A percentile compares a stretch with the other conserved stretches of the same genome.
Evolutionary conservation across 2,888 invertebrate species (phyloP).

Genomic region (Scaeva pyrastri): DNA sequence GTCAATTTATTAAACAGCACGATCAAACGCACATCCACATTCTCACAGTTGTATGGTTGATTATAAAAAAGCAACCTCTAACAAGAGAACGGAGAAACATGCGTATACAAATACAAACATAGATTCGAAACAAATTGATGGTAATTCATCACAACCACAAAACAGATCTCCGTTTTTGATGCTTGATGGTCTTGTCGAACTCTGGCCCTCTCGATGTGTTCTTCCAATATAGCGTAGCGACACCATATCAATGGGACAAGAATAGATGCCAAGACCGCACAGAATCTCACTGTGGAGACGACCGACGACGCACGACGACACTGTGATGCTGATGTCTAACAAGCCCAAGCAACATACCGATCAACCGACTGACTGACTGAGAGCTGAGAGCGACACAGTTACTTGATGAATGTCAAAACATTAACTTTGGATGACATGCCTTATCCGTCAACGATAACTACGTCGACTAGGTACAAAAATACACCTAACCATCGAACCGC

Average conservation of each 20-base stretch:
- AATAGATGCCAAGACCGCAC: conserved; percentile 65
- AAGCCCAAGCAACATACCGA: not conserved
- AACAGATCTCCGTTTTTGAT: conserved; percentile 26
- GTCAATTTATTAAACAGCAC: conserved; percentile 54
- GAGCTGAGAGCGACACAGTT: conserved; percentile 59
- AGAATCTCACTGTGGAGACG: too few relatives aligned
- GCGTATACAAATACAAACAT: conserved; percentile 17
- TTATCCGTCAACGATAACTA: conserved; percentile 81
- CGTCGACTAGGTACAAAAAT: not conserved
- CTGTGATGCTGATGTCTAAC: conserved; percentile 16
- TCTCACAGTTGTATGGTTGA: conserved; percentile 29
- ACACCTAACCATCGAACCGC: conserved; percentile 29
- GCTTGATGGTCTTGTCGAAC: conserved; percentile 68
- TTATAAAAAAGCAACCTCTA: conserved; percentile 43
- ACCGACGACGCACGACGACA: conserved; percentile 65
- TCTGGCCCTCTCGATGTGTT: conserved; percentile 55
- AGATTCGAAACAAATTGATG: conserved; percentile 73
- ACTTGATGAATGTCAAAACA: conserved; percentile 84
- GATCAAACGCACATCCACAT: conserved; percentile 63
- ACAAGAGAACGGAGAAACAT: not conserved
- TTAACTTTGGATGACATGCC: conserved; percentile 84
- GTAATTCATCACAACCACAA: conserved; percentile 68
- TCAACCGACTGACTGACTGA: not conserved
- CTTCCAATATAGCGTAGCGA: conserved; percentile 56
- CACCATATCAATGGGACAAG: conserved; percentile 55